Evolutionary conservation across 2,888 invertebrate genomes (phyloP), one percentile per base, ranked within the genome.

Genomic region (Hyles lineata): DNA sequence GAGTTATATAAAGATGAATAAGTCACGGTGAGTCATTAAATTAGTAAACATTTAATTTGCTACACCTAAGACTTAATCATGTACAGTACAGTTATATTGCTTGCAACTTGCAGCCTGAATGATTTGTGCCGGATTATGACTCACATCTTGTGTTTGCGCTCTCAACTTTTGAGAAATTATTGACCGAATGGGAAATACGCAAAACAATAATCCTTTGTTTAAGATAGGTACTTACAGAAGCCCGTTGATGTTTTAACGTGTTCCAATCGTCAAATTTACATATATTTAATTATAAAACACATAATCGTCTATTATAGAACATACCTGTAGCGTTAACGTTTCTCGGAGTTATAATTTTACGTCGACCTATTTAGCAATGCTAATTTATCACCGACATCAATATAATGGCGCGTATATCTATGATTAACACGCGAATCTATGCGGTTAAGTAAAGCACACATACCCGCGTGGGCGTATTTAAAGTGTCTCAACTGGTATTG

Each of bases 21-120:
- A 84, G 75, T 71, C 77, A 74, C 75, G 78, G 76, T 87, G 86
- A 83, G 82, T 88, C 85, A 84, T 77, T 76, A 82, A 84, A 85
- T 88, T 85, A 75, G 82, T 67, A 85, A 89, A 87, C 85, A 86
- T 87, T 84, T 78, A 82, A 89, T 88, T 89, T 80, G 83, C 78
- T 78, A 82, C 83, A 80, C 77, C 75, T 77, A 82, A 80, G 77
- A 82, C 85, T 83, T n/a, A 89, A 89, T 87, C 82, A 78, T 75
- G 70, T 79, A 72, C 76, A 83, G 86, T 85, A 76, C 84, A 76
- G 83, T 82, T 81, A 85, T 79, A 78, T 75, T 77, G 76, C 74
- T 79, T 79, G 62, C 60, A 74, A 78, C 74, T 79, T 79, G 62
- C 60, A 75, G 78, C 81, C 74, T 80, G 78, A 80, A 81, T 79